Evolutionary conservation across 2,888 invertebrate species (phyloP).

Genomic region (Chymomyza procnemis): DNA sequence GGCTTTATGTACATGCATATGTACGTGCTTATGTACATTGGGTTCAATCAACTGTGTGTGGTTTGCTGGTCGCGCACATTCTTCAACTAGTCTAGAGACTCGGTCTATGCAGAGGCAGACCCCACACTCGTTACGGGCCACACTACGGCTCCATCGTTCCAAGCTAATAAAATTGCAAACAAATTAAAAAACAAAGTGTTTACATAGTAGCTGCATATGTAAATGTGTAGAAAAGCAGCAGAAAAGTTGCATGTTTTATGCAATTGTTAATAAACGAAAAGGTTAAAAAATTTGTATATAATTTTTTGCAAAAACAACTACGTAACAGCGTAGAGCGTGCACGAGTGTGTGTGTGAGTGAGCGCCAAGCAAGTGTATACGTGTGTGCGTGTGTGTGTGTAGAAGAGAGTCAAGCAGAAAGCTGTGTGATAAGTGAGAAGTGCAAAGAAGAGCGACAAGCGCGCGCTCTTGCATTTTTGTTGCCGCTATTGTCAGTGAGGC

Average conservation of each 20-base stretch:
- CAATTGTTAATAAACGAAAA: conserved; percentile 33
- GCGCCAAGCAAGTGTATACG: conserved; percentile 22
- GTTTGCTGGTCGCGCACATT: conserved; percentile 24
- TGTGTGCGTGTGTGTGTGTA: conserved; percentile 30
- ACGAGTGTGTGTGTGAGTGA: background rate
- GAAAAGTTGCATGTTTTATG: conserved; percentile 25
- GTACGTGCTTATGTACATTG: conserved; percentile 23
- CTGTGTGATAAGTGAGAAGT: background rate
- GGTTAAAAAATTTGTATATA: conserved; percentile 36
- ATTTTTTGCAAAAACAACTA: conserved; percentile 65
- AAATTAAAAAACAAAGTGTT: background rate
- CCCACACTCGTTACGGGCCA: conserved; percentile 14
- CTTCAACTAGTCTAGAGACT: conserved; percentile 2
- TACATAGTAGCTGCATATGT: too few relatives aligned
- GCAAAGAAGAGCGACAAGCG: conserved; percentile 8
- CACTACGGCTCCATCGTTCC: too few relatives aligned
- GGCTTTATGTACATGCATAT: conserved; percentile 6
- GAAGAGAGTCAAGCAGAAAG: conserved; percentile 24
- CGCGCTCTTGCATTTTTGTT: conserved; percentile 23
- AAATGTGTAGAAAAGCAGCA: too few relatives aligned
- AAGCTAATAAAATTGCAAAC: conserved; percentile 28
- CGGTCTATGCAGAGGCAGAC: too few relatives aligned
- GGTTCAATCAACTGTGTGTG: conserved; percentile 58
- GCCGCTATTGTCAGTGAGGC: conserved; percentile 23
- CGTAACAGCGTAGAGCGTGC: conserved; percentile 43